Conservation (phyloP, 2,888 invertebrate species). For the Hyposoter didymator region DNA sequence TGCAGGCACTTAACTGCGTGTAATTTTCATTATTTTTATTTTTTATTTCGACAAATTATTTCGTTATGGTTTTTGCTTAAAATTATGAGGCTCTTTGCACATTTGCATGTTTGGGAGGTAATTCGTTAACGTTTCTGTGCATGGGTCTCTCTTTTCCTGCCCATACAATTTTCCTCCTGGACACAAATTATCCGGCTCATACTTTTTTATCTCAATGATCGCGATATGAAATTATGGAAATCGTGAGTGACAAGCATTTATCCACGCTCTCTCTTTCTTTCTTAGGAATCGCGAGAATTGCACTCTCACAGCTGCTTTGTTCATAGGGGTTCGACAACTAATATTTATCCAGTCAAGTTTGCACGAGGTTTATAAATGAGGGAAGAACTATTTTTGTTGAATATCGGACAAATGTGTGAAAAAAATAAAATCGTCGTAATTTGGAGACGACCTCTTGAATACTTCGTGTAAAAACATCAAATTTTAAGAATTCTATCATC, state of each 20-base stretch:
- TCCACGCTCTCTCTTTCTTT: constrained; percentile 18
- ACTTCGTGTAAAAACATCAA: too few species aligned
- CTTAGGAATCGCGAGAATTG: neutral
- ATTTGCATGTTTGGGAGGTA: constrained; percentile 78
- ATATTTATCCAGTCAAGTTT: neutral
- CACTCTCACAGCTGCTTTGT: constrained; percentile 33
- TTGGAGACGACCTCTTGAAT: too few species aligned
- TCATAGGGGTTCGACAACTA: constrained; percentile 24
- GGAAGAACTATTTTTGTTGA: neutral
- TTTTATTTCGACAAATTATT: neutral
- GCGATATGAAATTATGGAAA: constrained; percentile 11
- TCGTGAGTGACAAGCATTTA: constrained; percentile 21
- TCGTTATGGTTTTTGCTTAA: neutral
- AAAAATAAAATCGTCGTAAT: neutral
- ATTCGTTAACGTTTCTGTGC: constrained; percentile 82
- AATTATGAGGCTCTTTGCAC: neutral
- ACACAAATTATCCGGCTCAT: neutral
- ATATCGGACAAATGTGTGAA: neutral
- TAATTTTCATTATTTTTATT: neutral
- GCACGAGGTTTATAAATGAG: neutral
- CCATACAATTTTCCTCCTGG: neutral
- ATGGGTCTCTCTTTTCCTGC: constrained; percentile 71
- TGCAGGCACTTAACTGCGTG: neutral
- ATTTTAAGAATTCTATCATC: too few species aligned
- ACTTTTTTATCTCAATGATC: neutral